Conservation (phyloP, 2,888 invertebrate genomes). For the Panopea generosa region DNA sequence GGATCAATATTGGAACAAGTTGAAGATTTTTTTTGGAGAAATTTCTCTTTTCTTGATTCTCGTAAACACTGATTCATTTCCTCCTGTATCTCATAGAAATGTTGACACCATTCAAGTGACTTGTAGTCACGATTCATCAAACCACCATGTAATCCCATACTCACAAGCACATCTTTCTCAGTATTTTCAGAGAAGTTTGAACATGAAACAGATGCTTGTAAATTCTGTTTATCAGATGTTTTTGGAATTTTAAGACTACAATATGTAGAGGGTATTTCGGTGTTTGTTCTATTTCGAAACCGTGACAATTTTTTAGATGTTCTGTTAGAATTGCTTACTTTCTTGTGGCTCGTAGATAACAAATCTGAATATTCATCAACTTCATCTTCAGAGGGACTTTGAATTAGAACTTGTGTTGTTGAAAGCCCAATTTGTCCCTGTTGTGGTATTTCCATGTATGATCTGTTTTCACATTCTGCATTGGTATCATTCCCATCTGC, state of each 20-base stretch:
- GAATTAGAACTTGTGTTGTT: conserved; percentile 30
- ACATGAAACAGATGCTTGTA: conserved; percentile 64
- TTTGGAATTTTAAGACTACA: conserved; percentile 60
- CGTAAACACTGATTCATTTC: conserved; percentile 77
- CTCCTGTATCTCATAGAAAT: conserved; percentile 77
- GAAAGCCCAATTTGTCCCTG: too few species aligned
- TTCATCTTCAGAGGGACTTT: conserved; percentile 55
- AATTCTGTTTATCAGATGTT: conserved; percentile 45
- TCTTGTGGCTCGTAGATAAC: conserved; percentile 21
- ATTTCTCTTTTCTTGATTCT: conserved; percentile 45
- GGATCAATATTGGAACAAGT: background rate
- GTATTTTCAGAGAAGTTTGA: conserved; percentile 48
- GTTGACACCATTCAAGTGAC: conserved; percentile 75
- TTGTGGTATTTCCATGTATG: conserved; percentile 9
- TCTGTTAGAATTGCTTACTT: conserved; percentile 32
- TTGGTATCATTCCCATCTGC: background rate
- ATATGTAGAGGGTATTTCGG: conserved; percentile 41
- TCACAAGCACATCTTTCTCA: conserved; percentile 18
- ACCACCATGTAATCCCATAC: conserved; percentile 31
- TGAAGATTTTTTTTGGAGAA: background rate
- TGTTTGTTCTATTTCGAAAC: conserved; percentile 46
- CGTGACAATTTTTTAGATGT: conserved; percentile 36
- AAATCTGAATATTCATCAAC: conserved; percentile 47
- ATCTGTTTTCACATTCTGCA: background rate
- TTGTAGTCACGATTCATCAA: conserved; percentile 66